phyloP scores from a whole-genome alignment of 2,113 vertebrate genomes.

The Aptenodytes forsteri region DNA sequence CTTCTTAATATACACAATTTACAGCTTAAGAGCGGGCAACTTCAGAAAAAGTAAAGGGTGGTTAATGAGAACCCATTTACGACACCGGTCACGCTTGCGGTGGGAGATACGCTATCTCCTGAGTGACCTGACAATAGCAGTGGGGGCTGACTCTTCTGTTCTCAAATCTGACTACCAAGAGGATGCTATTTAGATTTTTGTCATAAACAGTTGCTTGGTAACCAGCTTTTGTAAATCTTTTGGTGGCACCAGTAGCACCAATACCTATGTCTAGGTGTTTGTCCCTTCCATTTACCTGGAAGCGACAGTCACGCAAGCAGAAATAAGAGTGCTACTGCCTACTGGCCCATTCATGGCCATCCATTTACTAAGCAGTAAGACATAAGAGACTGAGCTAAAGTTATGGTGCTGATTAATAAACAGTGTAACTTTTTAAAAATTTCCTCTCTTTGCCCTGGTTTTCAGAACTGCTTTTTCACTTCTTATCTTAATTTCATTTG shows the following conservation, averaged over 20 bases:
- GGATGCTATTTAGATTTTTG: not conserved
- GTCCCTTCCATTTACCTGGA: not conserved
- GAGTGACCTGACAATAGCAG: not conserved
- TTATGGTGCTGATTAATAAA: not conserved
- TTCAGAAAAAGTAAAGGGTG: not conserved
- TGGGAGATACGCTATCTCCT: fast-evolving
- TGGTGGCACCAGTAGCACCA: not conserved
- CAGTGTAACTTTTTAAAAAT: not conserved
- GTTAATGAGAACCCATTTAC: fast-evolving
- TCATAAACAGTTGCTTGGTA: not conserved
- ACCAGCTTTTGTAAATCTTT: not conserved
- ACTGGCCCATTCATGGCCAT: not conserved
- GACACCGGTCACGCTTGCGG: fast-evolving
- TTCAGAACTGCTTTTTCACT: not conserved
- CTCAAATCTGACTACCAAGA: not conserved
- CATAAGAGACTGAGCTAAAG: not conserved
- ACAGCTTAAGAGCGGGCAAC: not conserved
- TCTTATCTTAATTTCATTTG: not conserved
- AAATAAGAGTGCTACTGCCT: not conserved
- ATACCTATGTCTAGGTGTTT: not conserved
- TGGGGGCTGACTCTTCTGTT: not conserved
- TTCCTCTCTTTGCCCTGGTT: not conserved
- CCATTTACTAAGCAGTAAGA: not conserved
- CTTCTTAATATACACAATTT: not conserved
- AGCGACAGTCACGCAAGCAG: not conserved